Percentiles rank a stretch among this genome's conserved stretches.
These are phyloP conservation scores for Ploceus nigricollis DNA, from an alignment of 2,113 vertebrate species.

Conservation along the genomic window DNA sequence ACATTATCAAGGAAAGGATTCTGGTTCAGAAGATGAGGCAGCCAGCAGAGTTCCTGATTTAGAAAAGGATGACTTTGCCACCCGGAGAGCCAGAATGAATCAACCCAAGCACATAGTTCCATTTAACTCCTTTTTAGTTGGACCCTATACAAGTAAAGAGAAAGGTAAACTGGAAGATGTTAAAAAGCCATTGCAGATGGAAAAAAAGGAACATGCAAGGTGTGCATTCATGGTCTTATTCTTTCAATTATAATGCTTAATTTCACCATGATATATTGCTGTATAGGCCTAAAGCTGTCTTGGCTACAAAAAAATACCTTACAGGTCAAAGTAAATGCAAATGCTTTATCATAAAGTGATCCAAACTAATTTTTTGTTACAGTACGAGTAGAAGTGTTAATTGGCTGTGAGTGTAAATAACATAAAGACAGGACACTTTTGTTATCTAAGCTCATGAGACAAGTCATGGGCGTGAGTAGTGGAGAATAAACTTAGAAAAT, in stretches of 20 bases:
- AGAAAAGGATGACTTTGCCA: conserved; percentile 89
- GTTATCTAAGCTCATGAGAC: background rate
- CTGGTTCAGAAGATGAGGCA: conserved; percentile 78
- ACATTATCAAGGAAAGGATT: conserved; percentile 69
- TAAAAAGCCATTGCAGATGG: conserved; percentile 64
- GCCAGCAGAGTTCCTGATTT: conserved; percentile 82
- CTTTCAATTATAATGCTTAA: background rate
- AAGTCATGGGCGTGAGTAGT: background rate
- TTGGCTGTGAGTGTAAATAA: background rate
- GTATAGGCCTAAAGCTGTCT: background rate
- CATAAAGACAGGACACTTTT: background rate
- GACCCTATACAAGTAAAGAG: conserved; percentile 77
- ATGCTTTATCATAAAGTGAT: background rate
- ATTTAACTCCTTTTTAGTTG: conserved; percentile 77
- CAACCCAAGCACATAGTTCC: conserved; percentile 71
- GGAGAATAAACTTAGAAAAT: background rate
- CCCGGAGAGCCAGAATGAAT: conserved; percentile 80
- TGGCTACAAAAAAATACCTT: background rate
- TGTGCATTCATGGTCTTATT: conserved; percentile 57
- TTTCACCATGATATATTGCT: background rate
- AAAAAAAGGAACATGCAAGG: conserved; percentile 67
- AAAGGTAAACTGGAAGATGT: conserved; percentile 75
- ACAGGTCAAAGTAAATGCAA: background rate
- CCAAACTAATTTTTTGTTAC: background rate
- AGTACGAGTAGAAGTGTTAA: background rate